Evolutionary conservation across 2,113 vertebrate genomes (phyloP).

Genomic region (Tupaia chinensis): DNA sequence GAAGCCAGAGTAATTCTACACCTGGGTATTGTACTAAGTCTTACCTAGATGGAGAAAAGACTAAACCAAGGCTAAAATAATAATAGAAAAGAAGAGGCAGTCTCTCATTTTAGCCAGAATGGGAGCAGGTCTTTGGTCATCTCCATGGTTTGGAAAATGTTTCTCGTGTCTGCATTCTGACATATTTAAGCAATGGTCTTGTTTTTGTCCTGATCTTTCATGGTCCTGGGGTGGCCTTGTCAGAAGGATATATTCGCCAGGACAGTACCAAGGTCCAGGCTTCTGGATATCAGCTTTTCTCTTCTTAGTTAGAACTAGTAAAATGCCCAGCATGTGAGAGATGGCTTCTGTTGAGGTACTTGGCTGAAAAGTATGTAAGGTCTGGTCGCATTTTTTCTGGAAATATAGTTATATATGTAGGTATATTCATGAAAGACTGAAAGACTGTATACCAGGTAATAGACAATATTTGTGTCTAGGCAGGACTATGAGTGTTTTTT

Average conservation of each 20-base stretch:
- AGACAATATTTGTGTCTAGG: background rate
- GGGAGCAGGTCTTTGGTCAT: background rate
- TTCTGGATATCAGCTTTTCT: background rate
- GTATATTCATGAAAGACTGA: background rate
- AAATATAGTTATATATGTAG: background rate
- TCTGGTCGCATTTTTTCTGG: background rate
- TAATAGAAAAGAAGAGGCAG: background rate
- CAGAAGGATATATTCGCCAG: background rate
- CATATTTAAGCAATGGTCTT: background rate
- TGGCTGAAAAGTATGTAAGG: background rate
- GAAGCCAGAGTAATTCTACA: background rate
- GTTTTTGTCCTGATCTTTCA: background rate
- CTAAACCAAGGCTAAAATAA: background rate
- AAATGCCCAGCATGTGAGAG: background rate
- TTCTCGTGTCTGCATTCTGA: background rate
- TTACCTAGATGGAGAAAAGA: background rate
- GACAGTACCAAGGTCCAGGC: background rate
- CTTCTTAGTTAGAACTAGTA: background rate
- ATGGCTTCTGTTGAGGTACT: background rate
- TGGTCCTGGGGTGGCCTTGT: background rate
- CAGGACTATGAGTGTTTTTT: slow-evolving; percentile 8
- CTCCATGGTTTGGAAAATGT: background rate
- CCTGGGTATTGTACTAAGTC: background rate
- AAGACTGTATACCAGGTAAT: background rate
- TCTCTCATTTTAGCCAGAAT: background rate